These are phyloP conservation scores for Thalassophryne amazonica DNA, from an alignment of 2,797 vertebrate species.

Conservation along the genomic window DNA sequence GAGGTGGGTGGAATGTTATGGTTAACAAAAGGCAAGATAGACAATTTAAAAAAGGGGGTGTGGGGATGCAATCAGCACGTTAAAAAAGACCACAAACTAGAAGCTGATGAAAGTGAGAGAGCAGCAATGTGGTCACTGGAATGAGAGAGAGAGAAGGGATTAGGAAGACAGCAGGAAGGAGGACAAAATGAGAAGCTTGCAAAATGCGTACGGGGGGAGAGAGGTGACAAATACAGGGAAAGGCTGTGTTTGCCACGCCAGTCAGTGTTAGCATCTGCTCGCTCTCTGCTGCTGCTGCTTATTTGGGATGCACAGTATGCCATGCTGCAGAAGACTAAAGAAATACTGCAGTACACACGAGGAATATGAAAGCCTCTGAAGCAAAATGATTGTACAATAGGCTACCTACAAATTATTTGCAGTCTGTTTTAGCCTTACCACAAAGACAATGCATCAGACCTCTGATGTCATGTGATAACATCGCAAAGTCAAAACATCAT, in stretches of 20 bases:
- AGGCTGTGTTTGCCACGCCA: conserved; percentile 4
- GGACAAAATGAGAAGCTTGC: conserved; percentile 1
- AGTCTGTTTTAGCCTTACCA: too few relatives aligned
- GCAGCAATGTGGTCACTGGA: conserved; percentile 1
- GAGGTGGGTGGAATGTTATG: conserved; percentile 19
- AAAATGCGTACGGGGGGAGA: neutral
- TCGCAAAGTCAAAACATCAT: too few relatives aligned
- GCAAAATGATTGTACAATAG: too few relatives aligned
- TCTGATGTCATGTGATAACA: too few relatives aligned
- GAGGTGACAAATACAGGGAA: conserved; percentile 1
- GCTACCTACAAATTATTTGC: too few relatives aligned
- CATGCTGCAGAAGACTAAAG: neutral
- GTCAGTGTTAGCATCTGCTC: conserved; percentile 10
- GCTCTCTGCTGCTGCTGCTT: conserved; percentile 5
- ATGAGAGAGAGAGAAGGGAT: neutral
- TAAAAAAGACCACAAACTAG: too few relatives aligned
- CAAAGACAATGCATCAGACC: too few relatives aligned
- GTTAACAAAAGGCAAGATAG: conserved; percentile 25
- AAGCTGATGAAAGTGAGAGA: conserved; percentile 2
- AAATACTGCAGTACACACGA: too few relatives aligned
- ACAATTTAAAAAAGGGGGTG: neutral
- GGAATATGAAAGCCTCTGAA: too few relatives aligned
- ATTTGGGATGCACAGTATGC: neutral
- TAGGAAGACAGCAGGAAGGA: neutral
- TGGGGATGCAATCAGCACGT: too few relatives aligned